phyloP scores from a whole-genome alignment of 2,113 vertebrate species.

The Paraplagusia blochii region DNA sequence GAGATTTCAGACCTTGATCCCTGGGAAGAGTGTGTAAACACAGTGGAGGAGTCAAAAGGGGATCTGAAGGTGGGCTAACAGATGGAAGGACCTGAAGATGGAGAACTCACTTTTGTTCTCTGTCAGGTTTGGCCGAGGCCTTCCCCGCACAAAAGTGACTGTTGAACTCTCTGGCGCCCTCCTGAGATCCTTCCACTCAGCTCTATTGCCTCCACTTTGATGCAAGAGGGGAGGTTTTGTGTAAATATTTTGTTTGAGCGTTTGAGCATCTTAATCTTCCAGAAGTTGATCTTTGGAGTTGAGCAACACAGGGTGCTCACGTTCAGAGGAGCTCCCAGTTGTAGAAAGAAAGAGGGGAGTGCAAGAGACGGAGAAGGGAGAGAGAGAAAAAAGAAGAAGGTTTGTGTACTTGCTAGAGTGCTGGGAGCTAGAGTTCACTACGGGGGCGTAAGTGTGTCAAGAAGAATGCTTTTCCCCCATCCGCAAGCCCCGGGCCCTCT shows the following conservation, averaged over 20 bases:
- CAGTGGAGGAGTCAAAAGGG: constrained; percentile 62
- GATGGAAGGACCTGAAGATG: constrained; percentile 60
- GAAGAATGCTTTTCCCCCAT: constrained; percentile 75
- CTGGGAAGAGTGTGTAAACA: constrained; percentile 59
- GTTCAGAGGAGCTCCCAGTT: constrained; percentile 75
- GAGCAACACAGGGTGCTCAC: constrained; percentile 70
- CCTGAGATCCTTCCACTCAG: constrained; percentile 63
- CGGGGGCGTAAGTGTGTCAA: constrained; percentile 83
- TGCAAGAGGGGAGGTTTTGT: constrained; percentile 65
- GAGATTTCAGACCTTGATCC: constrained; percentile 62
- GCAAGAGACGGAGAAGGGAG: constrained; percentile 60
- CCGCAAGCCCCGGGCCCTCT: constrained; percentile 77
- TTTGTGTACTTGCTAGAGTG: constrained; percentile 76
- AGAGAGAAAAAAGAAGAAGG: constrained; percentile 65
- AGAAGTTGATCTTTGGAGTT: constrained; percentile 77
- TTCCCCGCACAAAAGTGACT: constrained; percentile 66
- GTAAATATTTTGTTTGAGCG: constrained; percentile 74
- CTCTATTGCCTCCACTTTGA: constrained; percentile 69
- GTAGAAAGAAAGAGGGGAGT: constrained; percentile 64
- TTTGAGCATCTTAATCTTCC: constrained; percentile 77
- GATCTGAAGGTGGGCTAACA: constrained; percentile 67
- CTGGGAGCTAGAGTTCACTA: constrained; percentile 81
- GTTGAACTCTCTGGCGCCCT: constrained; percentile 66
- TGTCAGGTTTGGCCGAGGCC: constrained; percentile 70
- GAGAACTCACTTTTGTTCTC: constrained; percentile 64